Evolutionary conservation across 2,888 invertebrate genomes (phyloP).

Genomic region (Octonoba sinensis): DNA sequence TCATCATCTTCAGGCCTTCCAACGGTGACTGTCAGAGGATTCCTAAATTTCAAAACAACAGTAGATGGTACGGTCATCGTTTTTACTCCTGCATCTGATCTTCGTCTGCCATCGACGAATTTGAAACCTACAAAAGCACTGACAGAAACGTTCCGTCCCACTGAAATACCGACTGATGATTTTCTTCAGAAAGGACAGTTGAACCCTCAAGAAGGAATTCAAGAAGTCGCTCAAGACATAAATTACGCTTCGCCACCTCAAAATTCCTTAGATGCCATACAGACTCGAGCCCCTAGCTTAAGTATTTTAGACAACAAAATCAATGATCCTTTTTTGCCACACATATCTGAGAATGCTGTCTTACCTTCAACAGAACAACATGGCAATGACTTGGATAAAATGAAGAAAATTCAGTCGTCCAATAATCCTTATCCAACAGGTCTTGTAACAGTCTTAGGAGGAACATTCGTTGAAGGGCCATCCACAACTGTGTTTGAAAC

Average conservation of each 20-base stretch:
- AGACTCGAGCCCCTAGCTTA: constrained; percentile 29
- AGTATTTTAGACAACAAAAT: constrained; percentile 43
- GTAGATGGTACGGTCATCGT: constrained; percentile 96
- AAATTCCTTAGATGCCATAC: constrained; percentile 32
- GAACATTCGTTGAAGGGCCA: constrained; percentile 85
- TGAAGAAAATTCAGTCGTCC: constrained; percentile 34
- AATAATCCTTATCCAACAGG: constrained; percentile 77
- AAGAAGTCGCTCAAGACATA: constrained; percentile 32
- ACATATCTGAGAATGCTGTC: constrained; percentile 61
- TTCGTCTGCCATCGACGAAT: constrained; percentile 15
- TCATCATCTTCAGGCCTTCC: constrained; percentile 72
- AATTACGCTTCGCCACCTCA: constrained; percentile 37
- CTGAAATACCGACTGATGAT: constrained; percentile 7
- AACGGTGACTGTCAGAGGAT: constrained; percentile 93
- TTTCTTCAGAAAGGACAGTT: constrained; percentile 11
- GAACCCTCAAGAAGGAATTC: constrained; percentile 21
- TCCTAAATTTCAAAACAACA: constrained; percentile 92
- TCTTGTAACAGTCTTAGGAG: constrained; percentile 85
- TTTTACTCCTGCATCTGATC: constrained; percentile 79
- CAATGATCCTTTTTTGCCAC: constrained; percentile 47
- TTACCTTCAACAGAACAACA: constrained; percentile 43
- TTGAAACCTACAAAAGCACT: constrained; percentile 7
- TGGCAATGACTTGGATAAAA: constrained; percentile 46
- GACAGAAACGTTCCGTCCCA: constrained; percentile 10
- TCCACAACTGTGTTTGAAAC: constrained; percentile 88